A percentile compares a stretch with the other conserved stretches of the same genome.
These are phyloP conservation scores for Celastrina argiolus DNA, from an alignment of 2,888 invertebrate genomes.

Conservation along the genomic window DNA sequence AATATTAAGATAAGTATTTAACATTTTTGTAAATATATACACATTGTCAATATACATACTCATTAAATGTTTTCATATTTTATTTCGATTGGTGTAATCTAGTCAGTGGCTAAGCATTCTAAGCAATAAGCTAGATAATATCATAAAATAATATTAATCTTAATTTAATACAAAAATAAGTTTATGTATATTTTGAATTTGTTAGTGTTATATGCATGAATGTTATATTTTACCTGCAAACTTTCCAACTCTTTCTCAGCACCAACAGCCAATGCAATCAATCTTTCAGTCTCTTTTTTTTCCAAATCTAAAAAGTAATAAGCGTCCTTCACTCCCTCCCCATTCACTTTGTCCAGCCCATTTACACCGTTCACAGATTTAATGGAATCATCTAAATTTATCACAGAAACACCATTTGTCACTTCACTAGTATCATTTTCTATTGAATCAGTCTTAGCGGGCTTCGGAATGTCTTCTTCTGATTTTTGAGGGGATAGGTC, in stretches of 20 bases:
- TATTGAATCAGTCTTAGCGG: slow-evolving; percentile 46
- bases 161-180: too few species aligned
- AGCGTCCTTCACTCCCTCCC: slow-evolving; percentile 81
- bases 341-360: slow-evolving; percentile 37
- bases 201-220: background rate
- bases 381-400: slow-evolving; percentile 52
- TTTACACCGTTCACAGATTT: slow-evolving; percentile 42
- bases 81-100: background rate
- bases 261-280: slow-evolving; percentile 81
- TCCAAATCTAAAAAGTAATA: slow-evolving; percentile 87
- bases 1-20: background rate
- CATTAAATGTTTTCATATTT: background rate
- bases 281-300: slow-evolving; percentile 83
- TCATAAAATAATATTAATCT: background rate
- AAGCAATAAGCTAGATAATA: too few species aligned
- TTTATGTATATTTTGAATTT: too few species aligned
- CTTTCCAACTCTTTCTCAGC: slow-evolving; percentile 83
- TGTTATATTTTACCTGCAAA: slow-evolving; percentile 54
- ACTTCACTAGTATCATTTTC: slow-evolving; percentile 39
- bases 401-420: slow-evolving; percentile 63
- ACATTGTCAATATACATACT: background rate
- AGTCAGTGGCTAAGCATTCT: too few species aligned
- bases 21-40: too few species aligned
- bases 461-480: slow-evolving; percentile 55
- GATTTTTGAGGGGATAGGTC: slow-evolving; percentile 58